A percentile compares a stretch with the other conserved stretches of the same genome.
These are phyloP conservation scores for Cryptophagus acutangulus DNA, from an alignment of 2,888 invertebrate species.

Conservation along the genomic window DNA sequence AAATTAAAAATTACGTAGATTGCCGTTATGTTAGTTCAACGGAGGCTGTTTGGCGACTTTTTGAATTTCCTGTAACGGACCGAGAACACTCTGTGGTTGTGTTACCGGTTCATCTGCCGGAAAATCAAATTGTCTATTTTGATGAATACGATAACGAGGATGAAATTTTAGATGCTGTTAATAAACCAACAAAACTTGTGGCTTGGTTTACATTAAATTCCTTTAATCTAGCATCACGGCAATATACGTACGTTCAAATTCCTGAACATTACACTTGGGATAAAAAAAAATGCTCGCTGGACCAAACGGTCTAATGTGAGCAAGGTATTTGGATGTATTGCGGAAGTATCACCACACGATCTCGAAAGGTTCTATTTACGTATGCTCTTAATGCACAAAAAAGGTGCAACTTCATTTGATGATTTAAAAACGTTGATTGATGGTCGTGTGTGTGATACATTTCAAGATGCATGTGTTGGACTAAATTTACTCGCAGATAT, in stretches of 20 bases:
- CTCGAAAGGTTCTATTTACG: neutral
- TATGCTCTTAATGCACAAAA: neutral
- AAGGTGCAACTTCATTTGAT: slow-evolving; percentile 2
- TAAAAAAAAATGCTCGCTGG: neutral
- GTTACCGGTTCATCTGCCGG: neutral
- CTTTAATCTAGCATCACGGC: neutral
- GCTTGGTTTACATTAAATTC: neutral
- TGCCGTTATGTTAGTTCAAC: slow-evolving; percentile 11
- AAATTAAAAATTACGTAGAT: slow-evolving; percentile 1
- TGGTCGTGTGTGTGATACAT: neutral
- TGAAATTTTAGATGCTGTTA: neutral
- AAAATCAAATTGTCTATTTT: neutral
- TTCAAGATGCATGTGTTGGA: slow-evolving; percentile 5
- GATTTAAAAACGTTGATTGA: neutral
- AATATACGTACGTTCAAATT: neutral
- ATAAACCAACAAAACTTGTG: neutral
- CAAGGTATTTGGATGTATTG: no score
- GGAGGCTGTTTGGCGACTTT: slow-evolving; percentile 9
- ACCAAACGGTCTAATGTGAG: neutral
- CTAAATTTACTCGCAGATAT: neutral
- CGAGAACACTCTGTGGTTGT: no score
- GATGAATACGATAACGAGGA: neutral
- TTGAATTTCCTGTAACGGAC: no score
- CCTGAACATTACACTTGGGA: slow-evolving; percentile 10
- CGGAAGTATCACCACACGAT: neutral